Conservation (phyloP, 2,888 invertebrate genomes). For the Keiferia lycopersicella region DNA sequence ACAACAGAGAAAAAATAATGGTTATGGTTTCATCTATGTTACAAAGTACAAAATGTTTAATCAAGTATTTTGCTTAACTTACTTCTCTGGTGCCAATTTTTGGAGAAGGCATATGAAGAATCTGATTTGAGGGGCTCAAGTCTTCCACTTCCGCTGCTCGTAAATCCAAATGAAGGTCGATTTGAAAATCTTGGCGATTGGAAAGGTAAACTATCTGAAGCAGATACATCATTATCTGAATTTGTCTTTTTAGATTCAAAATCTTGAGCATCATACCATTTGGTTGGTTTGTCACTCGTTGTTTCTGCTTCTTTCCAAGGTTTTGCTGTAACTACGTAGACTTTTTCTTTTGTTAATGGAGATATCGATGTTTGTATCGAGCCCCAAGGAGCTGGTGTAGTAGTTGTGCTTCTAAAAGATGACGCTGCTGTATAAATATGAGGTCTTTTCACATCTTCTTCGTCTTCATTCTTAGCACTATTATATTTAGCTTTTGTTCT, state of each 20-base stretch:
- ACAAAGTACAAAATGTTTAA: neutral
- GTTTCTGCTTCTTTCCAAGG: slow-evolving; percentile 70
- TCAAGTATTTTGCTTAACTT: slow-evolving; percentile 42
- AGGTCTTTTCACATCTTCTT: slow-evolving; percentile 56
- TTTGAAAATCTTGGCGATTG: slow-evolving; percentile 80
- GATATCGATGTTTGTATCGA: slow-evolving; percentile 86
- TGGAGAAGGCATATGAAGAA: slow-evolving; percentile 65
- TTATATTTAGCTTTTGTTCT: slow-evolving; percentile 52
- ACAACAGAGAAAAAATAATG: slow-evolving; percentile 35
- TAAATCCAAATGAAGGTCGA: slow-evolving; percentile 79
- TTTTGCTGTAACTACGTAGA: slow-evolving; percentile 91
- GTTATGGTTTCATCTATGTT: neutral
- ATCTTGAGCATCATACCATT: slow-evolving; percentile 55
- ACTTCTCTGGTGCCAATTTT: slow-evolving; percentile 75
- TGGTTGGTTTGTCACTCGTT: slow-evolving; percentile 43
- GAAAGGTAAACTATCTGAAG: slow-evolving; percentile 59
- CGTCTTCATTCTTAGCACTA: slow-evolving; percentile 53
- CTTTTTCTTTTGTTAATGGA: slow-evolving; percentile 89
- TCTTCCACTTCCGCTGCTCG: slow-evolving; percentile 51
- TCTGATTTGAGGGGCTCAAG: slow-evolving; percentile 58
- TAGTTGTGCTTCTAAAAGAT: slow-evolving; percentile 63
- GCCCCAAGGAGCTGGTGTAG: slow-evolving; percentile 83
- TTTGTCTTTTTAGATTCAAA: slow-evolving; percentile 64
- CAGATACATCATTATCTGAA: slow-evolving; percentile 47
- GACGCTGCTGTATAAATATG: slow-evolving; percentile 71